Percentiles rank a stretch among this genome's conserved stretches.
Conservation (phyloP, 2,888 invertebrate species). For the Pristionchus fissidentatus region DNA sequence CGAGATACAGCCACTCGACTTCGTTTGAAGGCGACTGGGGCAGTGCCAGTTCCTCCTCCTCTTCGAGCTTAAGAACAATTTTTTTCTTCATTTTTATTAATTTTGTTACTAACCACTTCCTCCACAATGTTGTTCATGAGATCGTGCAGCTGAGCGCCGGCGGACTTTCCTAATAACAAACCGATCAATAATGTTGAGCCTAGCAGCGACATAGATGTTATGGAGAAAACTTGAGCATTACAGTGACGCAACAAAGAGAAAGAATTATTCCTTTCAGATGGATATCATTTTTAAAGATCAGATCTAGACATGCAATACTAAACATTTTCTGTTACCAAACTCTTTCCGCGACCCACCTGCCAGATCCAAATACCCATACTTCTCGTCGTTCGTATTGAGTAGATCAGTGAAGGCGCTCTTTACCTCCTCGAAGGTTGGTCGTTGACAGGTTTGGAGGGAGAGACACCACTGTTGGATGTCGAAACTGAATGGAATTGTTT, state of each 20-base stretch:
- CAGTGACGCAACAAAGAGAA: no score
- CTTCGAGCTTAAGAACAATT: background rate
- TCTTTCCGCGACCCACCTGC: constrained; percentile 26
- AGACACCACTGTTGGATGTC: constrained; percentile 60
- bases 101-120: background rate
- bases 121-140: constrained; percentile 28
- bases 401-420: constrained; percentile 48
- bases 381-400: constrained; percentile 61
- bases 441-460: constrained; percentile 52
- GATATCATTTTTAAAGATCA: no score
- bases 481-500: no score
- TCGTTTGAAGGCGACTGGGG: background rate
- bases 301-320: no score
- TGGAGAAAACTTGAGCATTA: background rate
- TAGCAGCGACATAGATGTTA: background rate
- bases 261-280: no score
- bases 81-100: background rate
- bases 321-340: no score
- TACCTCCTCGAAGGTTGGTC: constrained; percentile 61
- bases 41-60: background rate
- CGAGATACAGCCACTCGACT: constrained; percentile 27
- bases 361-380: constrained; percentile 57
- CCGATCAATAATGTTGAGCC: background rate
- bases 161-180: background rate
- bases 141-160: background rate